phyloP scores from a whole-genome alignment of 2,113 vertebrate genomes.

The Amia ocellicauda region DNA sequence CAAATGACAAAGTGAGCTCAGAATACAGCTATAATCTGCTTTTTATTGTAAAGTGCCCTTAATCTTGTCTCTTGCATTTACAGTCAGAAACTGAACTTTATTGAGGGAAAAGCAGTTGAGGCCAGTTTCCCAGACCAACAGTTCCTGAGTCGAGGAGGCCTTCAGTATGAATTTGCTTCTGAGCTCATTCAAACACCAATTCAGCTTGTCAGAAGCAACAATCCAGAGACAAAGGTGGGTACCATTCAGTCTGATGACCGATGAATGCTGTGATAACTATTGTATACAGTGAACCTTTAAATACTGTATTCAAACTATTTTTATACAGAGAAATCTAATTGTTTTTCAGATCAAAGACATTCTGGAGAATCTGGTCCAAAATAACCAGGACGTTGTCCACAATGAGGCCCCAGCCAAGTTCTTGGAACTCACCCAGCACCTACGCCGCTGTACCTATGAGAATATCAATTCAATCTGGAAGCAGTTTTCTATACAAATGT shows the following conservation, averaged over 20 bases:
- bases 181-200: constrained; percentile 61
- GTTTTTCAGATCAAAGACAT: constrained; percentile 41
- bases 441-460: not conserved
- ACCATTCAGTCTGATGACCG: too few species aligned
- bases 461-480: constrained; percentile 35
- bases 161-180: constrained; percentile 62
- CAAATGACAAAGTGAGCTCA: too few species aligned
- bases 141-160: constrained; percentile 48
- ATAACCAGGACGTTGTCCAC: constrained; percentile 43
- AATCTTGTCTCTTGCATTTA: constrained; percentile 26
- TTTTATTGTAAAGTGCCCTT: too few species aligned
- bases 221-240: constrained; percentile 54
- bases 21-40: too few species aligned
- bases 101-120: constrained; percentile 45
- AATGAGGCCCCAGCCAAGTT: constrained; percentile 36
- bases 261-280: too few species aligned
- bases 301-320: too few species aligned
- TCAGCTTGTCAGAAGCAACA: constrained; percentile 60
- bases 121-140: constrained; percentile 25
- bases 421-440: constrained; percentile 42
- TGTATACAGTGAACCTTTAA: too few species aligned
- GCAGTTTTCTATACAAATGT: constrained; percentile 9
- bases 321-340: too few species aligned
- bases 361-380: constrained; percentile 42
- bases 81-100: constrained; percentile 65